A percentile compares a stretch with the other conserved stretches of the same genome.
Conservation (phyloP, 2,888 invertebrate species). For the Theodoxus fluviatilis region DNA sequence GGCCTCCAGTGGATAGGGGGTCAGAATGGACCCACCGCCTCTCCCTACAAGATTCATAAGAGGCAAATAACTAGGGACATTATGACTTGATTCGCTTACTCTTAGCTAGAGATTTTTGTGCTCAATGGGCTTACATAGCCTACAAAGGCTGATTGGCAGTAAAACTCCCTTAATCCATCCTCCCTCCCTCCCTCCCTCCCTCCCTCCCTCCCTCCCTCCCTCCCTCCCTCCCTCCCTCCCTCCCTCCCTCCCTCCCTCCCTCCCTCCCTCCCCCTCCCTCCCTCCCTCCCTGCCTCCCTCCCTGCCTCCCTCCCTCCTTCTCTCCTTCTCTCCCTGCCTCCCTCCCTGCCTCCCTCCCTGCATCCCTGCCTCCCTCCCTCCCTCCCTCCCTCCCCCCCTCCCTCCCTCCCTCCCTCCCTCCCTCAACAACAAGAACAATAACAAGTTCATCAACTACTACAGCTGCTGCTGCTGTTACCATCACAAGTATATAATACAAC, state of each 20-base stretch:
- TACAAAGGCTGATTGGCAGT: no score
- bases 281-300: conserved; percentile 19
- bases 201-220: conserved; percentile 5
- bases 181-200: conserved; percentile 10
- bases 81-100: no score
- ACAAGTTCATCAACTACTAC: no score
- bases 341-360: not conserved
- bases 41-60: no score
- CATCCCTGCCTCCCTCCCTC: not conserved
- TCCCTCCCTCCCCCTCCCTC: not conserved
- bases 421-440: not conserved
- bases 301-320: conserved; percentile 7
- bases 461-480: no score
- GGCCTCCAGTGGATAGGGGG: no score
- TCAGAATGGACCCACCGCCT: no score
- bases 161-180: no score
- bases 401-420: not conserved
- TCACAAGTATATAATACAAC: no score
- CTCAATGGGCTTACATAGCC: no score
- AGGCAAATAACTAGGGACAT: no score
- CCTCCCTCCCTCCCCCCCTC: not conserved
- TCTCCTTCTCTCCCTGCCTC: not conserved
- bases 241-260: not conserved
- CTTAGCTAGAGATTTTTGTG: no score
- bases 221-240: conserved; percentile 4